Percentiles rank a stretch among this genome's conserved stretches.
Conservation (phyloP, 2,797 vertebrate genomes). For the Saxicola maurus region DNA sequence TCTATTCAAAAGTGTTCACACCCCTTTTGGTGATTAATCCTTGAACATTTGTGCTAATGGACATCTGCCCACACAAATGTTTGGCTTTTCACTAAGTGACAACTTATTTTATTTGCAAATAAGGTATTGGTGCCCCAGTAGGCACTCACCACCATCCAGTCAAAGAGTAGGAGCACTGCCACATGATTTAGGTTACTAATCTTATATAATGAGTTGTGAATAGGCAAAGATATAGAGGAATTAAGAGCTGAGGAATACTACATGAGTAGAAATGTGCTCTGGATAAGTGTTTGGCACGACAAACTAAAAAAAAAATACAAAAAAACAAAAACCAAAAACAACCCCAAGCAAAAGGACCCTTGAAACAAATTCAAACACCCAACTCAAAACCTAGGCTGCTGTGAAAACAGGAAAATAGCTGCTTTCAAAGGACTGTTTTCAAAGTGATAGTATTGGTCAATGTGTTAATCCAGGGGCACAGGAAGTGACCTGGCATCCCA, state of each 20-base stretch:
- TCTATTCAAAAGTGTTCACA: conserved; percentile 51
- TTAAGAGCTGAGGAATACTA: not conserved
- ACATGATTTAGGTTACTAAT: conserved; percentile 16
- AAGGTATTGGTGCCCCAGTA: conserved; percentile 29
- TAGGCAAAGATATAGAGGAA: not conserved
- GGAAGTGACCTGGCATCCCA: not conserved
- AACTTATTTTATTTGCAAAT: conserved; percentile 67
- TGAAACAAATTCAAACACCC: accelerated
- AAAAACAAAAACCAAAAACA: not conserved
- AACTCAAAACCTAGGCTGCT: not conserved
- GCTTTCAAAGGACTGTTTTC: not conserved
- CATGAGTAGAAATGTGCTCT: not conserved
- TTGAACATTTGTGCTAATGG: conserved; percentile 63
- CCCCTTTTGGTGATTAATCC: conserved; percentile 57
- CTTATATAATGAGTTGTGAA: conserved; percentile 17
- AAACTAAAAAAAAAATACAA: not conserved
- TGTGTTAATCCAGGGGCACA: not conserved
- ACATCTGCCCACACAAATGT: conserved; percentile 63
- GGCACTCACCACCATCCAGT: conserved; percentile 5
- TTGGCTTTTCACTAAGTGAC: conserved; percentile 54
- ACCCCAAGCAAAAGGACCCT: not conserved
- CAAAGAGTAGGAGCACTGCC: not conserved
- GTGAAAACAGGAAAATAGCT: not conserved
- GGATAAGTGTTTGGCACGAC: not conserved
- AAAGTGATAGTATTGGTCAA: not conserved